These are phyloP conservation scores for Thereva unica DNA, from an alignment of 2,888 invertebrate genomes.

Conservation along the genomic window DNA sequence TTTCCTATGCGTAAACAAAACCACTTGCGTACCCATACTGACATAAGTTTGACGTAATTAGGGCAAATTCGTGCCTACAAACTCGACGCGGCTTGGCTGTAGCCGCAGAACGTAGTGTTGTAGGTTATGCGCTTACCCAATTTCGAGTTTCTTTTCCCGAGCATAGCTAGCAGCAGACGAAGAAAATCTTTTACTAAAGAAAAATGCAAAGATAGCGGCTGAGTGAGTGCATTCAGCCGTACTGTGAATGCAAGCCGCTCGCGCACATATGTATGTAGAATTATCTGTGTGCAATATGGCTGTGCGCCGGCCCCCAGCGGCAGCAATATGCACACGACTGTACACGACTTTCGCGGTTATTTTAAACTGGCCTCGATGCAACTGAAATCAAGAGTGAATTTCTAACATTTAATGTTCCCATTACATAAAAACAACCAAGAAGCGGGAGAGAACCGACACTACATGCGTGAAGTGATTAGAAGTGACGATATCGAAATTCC, in stretches of 20 bases:
- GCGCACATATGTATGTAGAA: constrained; percentile 10
- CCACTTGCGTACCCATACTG: constrained; percentile 22
- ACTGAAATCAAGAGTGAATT: constrained; percentile 37
- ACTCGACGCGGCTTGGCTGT: constrained; percentile 30
- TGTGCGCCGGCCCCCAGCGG: constrained; percentile 11
- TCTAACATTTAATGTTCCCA: constrained; percentile 34
- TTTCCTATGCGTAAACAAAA: constrained; percentile 34
- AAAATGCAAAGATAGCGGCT: constrained; percentile 22
- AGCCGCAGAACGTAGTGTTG: constrained; percentile 31
- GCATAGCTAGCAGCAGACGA: constrained; percentile 12
- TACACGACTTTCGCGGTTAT: constrained; percentile 14
- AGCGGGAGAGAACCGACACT: constrained; percentile 14
- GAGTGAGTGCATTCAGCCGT: constrained; percentile 1
- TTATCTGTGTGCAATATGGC: constrained; percentile 25
- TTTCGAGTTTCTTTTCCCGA: constrained; percentile 18
- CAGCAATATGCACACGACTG: neutral
- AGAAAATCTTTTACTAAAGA: constrained; percentile 29
- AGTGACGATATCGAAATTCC: constrained; percentile 22
- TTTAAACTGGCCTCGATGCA: constrained; percentile 34
- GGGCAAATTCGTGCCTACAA: constrained; percentile 36
- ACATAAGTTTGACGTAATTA: constrained; percentile 26
- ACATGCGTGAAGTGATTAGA: constrained; percentile 27
- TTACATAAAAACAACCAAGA: constrained; percentile 29
- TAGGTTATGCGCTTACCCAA: constrained; percentile 27
- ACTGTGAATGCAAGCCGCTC: constrained; percentile 1